Conservation (phyloP, 2,113 vertebrate genomes). For the Menidia beryllina region DNA sequence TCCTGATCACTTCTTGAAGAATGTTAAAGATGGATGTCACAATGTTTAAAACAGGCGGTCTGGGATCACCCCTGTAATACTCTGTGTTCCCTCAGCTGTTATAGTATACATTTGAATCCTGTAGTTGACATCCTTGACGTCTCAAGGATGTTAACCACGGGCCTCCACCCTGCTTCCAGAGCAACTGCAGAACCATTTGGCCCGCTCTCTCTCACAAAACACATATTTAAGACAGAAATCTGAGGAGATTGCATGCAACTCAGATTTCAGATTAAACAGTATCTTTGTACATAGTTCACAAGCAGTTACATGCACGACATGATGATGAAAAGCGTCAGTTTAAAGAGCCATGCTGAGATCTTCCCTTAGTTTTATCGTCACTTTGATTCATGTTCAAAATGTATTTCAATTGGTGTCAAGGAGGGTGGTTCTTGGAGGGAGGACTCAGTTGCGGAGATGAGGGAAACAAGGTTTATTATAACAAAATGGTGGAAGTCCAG, state of each 20-base stretch:
- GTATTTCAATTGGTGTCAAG: too few relatives aligned
- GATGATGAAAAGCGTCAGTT: conserved; percentile 27
- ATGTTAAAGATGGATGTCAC: conserved; percentile 60
- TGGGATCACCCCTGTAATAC: conserved; percentile 55
- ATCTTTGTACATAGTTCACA: not conserved
- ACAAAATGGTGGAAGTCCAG: too few relatives aligned
- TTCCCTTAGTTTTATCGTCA: too few relatives aligned
- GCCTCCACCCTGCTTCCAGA: conserved; percentile 27
- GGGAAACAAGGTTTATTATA: too few relatives aligned
- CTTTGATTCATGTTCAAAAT: too few relatives aligned
- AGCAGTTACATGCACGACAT: conserved; percentile 44
- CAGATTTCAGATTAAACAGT: conserved; percentile 11
- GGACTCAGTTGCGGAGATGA: too few relatives aligned
- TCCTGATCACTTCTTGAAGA: conserved; percentile 13
- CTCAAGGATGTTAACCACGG: conserved; percentile 29
- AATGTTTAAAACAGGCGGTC: conserved; percentile 61
- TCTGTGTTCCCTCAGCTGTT: conserved; percentile 47
- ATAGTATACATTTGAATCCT: conserved; percentile 26
- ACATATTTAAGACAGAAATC: conserved; percentile 1
- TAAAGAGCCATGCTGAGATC: too few relatives aligned
- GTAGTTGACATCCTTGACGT: too few relatives aligned
- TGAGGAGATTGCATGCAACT: conserved; percentile 7
- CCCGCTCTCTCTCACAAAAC: conserved; percentile 22
- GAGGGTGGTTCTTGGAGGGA: too few relatives aligned
- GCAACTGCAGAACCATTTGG: conserved; percentile 36